These are phyloP conservation scores for Oscheius sp. DNA, from an alignment of 2,888 invertebrate genomes.

Conservation along the genomic window DNA sequence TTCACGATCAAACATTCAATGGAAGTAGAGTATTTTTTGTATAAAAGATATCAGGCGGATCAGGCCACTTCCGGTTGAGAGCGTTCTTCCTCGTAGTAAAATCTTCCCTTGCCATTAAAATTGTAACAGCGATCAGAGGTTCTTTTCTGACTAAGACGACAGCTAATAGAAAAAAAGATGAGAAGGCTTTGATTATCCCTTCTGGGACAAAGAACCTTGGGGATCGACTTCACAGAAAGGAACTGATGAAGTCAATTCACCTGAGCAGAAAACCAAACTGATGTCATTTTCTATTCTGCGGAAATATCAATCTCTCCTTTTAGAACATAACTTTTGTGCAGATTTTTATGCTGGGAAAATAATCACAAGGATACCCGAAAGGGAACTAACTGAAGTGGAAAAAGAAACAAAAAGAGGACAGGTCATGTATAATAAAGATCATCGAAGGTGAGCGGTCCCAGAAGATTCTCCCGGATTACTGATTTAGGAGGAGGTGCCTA, in stretches of 20 bases:
- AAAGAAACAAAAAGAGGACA: not conserved
- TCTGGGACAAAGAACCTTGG: not conserved
- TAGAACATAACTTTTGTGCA: not conserved
- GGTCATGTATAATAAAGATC: constrained; percentile 69
- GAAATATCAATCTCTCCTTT: not conserved
- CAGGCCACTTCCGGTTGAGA: no score
- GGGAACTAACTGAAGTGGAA: constrained; percentile 15
- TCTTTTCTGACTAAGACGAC: no score
- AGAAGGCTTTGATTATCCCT: no score
- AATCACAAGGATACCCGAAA: constrained; percentile 31
- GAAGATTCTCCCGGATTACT: constrained; percentile 67
- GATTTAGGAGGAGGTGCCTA: constrained; percentile 43
- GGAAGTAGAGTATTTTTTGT: no score
- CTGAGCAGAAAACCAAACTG: not conserved
- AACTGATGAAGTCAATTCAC: constrained; percentile 17
- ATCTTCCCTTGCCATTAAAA: no score
- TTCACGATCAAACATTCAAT: no score
- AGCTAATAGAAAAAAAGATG: no score
- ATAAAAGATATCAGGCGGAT: no score
- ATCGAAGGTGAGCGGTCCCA: constrained; percentile 69
- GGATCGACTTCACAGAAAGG: constrained; percentile 6
- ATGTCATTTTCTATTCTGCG: constrained; percentile 1
- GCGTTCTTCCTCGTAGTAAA: no score
- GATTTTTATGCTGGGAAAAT: no score
- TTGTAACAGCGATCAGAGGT: no score